phyloP scores from a whole-genome alignment of 2,113 vertebrate species.

The Chaenocephalus aceratus region DNA sequence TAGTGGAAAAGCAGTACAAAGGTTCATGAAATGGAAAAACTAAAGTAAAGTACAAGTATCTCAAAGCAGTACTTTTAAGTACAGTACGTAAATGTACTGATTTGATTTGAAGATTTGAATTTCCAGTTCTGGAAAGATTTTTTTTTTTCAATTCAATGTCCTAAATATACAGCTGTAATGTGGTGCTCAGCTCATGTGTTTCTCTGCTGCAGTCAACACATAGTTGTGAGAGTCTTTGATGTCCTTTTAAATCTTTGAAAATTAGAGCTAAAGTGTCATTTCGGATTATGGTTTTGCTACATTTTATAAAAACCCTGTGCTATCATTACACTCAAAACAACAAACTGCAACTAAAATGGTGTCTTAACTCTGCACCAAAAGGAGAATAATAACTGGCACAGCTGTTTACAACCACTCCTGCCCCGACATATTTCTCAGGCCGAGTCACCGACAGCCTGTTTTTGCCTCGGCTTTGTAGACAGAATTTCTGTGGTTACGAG shows the following conservation, averaged over 20 bases:
- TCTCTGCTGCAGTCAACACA: background rate
- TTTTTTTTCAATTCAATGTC: background rate
- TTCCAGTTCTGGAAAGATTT: background rate
- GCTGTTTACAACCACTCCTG: slow-evolving; percentile 55
- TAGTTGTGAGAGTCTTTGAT: background rate
- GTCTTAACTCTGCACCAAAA: slow-evolving; percentile 12
- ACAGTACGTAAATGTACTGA: too few relatives aligned
- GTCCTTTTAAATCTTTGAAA: background rate
- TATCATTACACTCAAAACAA: background rate
- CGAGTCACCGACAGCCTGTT: slow-evolving; percentile 53
- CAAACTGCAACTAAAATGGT: background rate
- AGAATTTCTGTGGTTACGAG: slow-evolving; percentile 70
- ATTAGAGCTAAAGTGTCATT: slow-evolving; percentile 3
- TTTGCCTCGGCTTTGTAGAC: slow-evolving; percentile 60
- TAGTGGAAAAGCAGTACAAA: too few relatives aligned
- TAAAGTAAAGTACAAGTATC: too few relatives aligned
- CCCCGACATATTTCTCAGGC: slow-evolving; percentile 56
- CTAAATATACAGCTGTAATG: background rate
- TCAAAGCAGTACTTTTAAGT: too few relatives aligned
- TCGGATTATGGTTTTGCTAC: slow-evolving; percentile 1
- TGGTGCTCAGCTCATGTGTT: background rate
- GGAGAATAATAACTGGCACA: slow-evolving; percentile 52
- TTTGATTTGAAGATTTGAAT: too few relatives aligned
- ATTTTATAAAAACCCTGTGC: background rate
- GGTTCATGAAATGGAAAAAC: too few relatives aligned